These are phyloP conservation scores for Epizoanthus illoricatus DNA, from an alignment of 92 coral and sea anemone genomes.

Conservation along the genomic window DNA sequence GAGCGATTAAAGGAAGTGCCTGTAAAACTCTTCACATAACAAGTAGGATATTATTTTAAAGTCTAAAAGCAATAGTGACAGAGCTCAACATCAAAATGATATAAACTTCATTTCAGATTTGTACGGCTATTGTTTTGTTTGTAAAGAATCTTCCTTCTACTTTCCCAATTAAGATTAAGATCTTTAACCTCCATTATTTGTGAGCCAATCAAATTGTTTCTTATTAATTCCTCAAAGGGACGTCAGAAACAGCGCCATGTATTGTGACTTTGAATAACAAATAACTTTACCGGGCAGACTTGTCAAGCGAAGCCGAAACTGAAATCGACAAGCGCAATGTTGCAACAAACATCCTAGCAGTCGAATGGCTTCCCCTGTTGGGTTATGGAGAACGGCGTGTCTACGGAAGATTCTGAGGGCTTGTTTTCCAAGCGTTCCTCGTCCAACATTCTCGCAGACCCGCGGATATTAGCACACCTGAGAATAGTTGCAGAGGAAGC, in stretches of 20 bases:
- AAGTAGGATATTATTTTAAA: neutral
- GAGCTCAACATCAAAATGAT: neutral
- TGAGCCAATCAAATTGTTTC: conserved; percentile 22
- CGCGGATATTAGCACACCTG: conserved; percentile 90
- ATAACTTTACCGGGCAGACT: conserved; percentile 2
- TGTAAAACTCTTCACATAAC: neutral
- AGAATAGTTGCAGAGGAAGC: conserved; percentile 99
- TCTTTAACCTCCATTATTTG: conserved; percentile 10
- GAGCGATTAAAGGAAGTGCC: neutral
- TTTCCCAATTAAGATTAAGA: conserved; percentile 10
- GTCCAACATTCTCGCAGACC: conserved; percentile 90
- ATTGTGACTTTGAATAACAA: conserved; percentile 21
- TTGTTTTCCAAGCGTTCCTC: conserved; percentile 93
- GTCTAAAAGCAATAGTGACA: neutral
- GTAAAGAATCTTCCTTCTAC: conserved; percentile 8
- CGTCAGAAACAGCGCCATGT: conserved; percentile 29
- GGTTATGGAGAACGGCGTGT: conserved; percentile 74
- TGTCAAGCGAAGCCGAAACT: neutral
- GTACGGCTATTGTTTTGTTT: conserved; percentile 22
- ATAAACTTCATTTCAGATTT: conserved; percentile 7
- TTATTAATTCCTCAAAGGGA: conserved; percentile 30
- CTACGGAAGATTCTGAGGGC: conserved; percentile 68
- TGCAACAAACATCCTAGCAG: conserved; percentile 3
- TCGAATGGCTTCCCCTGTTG: conserved; percentile 37
- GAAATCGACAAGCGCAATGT: conserved; percentile 29